Conservation (phyloP, 2,113 vertebrate species). For the Pollachius pollachius region DNA sequence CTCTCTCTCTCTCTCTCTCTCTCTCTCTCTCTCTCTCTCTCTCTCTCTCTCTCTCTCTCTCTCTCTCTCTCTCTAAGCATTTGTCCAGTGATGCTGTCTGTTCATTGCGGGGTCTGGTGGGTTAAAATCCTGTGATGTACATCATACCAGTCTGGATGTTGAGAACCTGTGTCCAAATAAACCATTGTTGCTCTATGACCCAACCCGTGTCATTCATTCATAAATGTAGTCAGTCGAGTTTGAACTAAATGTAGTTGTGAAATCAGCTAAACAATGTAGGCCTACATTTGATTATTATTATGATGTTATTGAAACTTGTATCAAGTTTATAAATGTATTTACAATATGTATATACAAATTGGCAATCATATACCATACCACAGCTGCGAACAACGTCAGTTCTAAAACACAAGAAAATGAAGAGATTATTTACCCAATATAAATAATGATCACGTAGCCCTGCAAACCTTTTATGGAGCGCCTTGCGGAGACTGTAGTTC, state of each 20-base stretch:
- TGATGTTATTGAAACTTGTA: neutral
- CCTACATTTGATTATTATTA: neutral
- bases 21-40: conserved; percentile 64
- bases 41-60: conserved; percentile 61
- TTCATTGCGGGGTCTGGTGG: conserved; percentile 80
- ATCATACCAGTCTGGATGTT: conserved; percentile 83
- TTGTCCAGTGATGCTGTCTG: conserved; percentile 79
- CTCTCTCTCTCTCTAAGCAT: conserved; percentile 68
- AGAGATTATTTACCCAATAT: neutral
- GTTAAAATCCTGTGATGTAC: conserved; percentile 83
- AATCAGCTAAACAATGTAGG: neutral
- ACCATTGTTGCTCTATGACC: conserved; percentile 61
- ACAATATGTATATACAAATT: neutral
- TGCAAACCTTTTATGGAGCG: too few relatives aligned
- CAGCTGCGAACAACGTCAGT: too few relatives aligned
- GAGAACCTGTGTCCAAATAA: conserved; percentile 75
- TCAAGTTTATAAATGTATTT: neutral
- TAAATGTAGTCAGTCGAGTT: neutral
- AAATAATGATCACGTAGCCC: too few relatives aligned
- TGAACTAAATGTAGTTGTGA: neutral
- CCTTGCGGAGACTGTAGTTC: conserved; percentile 30
- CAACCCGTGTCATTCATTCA: neutral
- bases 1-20: neutral
- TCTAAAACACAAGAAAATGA: neutral
- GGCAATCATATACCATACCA: too few relatives aligned